A percentile compares a stretch with the other conserved stretches of the same genome.
Conservation (phyloP, 2,888 invertebrate species). For the Mythimna loreyi region DNA sequence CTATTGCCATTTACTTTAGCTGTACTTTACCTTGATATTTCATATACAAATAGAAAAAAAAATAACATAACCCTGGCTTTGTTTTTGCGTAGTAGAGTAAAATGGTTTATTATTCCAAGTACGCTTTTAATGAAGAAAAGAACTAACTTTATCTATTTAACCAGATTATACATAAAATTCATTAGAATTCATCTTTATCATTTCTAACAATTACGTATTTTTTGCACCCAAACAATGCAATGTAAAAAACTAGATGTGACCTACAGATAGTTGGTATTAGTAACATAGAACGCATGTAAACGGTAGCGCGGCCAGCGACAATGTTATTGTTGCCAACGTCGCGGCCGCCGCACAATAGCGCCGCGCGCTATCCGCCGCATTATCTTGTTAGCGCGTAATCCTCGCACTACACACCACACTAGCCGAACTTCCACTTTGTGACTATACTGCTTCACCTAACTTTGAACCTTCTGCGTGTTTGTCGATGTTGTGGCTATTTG, state of each 20-base stretch:
- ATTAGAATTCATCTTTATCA: no score
- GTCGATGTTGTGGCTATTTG: not conserved
- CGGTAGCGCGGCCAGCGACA: constrained; percentile 10
- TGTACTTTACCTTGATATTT: not conserved
- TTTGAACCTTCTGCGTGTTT: constrained; percentile 5
- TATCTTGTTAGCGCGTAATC: constrained; percentile 50
- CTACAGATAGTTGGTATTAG: not conserved
- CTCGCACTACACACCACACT: not conserved
- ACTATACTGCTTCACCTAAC: not conserved
- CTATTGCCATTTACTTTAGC: not conserved
- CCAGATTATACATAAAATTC: no score
- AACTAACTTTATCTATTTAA: not conserved
- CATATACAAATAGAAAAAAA: not conserved
- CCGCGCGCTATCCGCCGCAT: constrained; percentile 19
- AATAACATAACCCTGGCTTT: not conserved
- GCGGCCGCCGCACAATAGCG: constrained; percentile 4
- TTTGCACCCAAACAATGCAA: no score
- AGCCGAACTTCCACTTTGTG: constrained; percentile 1
- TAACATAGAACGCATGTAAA: not conserved
- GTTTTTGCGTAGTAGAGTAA: not conserved
- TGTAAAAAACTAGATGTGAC: not conserved
- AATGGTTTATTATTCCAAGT: not conserved
- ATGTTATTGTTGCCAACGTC: constrained; percentile 37
- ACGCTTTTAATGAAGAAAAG: not conserved
- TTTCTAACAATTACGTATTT: no score